Evolutionary conservation across 2,888 invertebrate species (phyloP).

Genomic region (Acholoe squamosa): DNA sequence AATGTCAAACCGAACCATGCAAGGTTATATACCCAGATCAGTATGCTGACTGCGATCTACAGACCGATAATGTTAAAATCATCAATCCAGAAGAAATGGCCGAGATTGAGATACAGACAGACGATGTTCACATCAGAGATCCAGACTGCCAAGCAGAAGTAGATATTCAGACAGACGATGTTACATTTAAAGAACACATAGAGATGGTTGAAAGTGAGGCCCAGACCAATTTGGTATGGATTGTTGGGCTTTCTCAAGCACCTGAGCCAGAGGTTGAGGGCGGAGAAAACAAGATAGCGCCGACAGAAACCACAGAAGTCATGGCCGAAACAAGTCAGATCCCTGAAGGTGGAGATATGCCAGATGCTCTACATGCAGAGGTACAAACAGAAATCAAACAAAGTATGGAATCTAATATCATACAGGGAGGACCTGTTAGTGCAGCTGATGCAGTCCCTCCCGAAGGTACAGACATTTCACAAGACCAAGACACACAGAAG

Average conservation of each 20-base stretch:
- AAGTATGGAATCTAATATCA: constrained; percentile 51
- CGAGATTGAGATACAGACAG: constrained; percentile 56
- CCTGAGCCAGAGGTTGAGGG: constrained; percentile 32
- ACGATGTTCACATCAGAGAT: constrained; percentile 58
- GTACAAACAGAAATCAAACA: neutral
- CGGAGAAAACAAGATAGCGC: neutral
- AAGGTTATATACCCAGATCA: constrained; percentile 62
- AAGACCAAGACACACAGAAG: constrained; percentile 57
- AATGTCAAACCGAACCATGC: constrained; percentile 51
- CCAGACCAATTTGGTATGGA: constrained; percentile 62
- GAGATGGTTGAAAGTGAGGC: constrained; percentile 49
- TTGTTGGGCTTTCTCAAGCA: constrained; percentile 50
- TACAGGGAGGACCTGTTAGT: constrained; percentile 56
- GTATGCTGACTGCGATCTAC: neutral
- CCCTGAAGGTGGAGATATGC: constrained; percentile 29
- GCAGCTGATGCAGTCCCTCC: constrained; percentile 16
- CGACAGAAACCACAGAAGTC: neutral
- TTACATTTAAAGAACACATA: neutral
- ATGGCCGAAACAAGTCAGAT: neutral
- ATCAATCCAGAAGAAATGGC: constrained; percentile 56
- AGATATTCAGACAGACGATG: constrained; percentile 60
- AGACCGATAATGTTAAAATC: constrained; percentile 54
- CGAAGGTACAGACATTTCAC: constrained; percentile 41
- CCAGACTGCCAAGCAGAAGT: constrained; percentile 45
- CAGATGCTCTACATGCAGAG: neutral